A percentile compares a stretch with the other conserved stretches of the same genome.
Conservation (phyloP, 2,888 invertebrate genomes). For the Diarsia brunnea region DNA sequence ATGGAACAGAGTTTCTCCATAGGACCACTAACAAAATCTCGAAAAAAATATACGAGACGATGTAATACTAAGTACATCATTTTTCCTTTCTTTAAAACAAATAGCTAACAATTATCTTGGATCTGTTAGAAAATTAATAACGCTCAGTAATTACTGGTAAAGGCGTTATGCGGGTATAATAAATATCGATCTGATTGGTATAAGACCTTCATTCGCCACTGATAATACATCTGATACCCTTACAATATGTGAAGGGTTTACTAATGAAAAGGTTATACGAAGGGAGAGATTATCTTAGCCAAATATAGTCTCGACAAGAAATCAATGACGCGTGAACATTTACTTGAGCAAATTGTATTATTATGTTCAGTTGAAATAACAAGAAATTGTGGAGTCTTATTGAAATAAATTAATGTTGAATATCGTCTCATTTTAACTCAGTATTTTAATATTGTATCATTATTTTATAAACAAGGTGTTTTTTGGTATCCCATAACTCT, state of each 20-base stretch:
- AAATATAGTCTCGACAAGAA: conserved; percentile 49
- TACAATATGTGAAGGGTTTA: conserved; percentile 63
- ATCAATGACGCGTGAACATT: conserved; percentile 48
- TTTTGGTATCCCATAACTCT: no score
- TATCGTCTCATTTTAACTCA: not conserved
- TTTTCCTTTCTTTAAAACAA: conserved; percentile 19
- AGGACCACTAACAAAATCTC: not conserved
- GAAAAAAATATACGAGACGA: not conserved
- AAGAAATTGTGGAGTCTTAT: not conserved
- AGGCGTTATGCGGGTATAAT: conserved; percentile 59
- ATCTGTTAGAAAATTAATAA: conserved; percentile 49
- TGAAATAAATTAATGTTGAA: not conserved
- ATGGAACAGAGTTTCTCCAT: not conserved
- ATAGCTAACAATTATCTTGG: conserved; percentile 25
- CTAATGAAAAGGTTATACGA: conserved; percentile 62
- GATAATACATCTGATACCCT: conserved; percentile 63
- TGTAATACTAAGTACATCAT: not conserved
- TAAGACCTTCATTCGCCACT: conserved; percentile 46
- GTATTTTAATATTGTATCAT: not conserved
- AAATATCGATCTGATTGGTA: conserved; percentile 62
- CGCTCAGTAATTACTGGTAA: conserved; percentile 47
- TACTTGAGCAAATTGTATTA: conserved; percentile 13
- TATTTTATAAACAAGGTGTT: no score
- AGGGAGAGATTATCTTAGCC: conserved; percentile 54
- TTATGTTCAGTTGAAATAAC: conserved; percentile 6